These are phyloP conservation scores for Salminus brasiliensis DNA, from an alignment of 2,113 vertebrate species.

Conservation along the genomic window DNA sequence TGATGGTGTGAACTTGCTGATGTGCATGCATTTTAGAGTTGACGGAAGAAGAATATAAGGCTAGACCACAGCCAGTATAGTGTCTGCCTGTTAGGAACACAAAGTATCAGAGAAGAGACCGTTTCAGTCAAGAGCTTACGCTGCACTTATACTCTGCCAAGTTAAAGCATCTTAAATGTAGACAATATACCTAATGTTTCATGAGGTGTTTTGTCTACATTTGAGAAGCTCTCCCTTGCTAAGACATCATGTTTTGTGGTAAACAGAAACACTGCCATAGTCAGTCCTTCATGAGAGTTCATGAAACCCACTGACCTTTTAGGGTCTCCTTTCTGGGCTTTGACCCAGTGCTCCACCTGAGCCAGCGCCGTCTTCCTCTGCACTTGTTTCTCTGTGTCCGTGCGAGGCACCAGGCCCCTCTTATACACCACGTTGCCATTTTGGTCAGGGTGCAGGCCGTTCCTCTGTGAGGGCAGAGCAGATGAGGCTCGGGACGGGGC, in stretches of 20 bases:
- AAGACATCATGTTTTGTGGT: not conserved
- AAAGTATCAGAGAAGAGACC: not conserved
- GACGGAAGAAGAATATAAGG: too few species aligned
- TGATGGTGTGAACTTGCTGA: too few species aligned
- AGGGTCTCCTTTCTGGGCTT: slow-evolving; percentile 88
- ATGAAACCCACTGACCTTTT: slow-evolving; percentile 83
- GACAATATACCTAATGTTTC: not conserved
- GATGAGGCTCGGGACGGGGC: slow-evolving; percentile 64
- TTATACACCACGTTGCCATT: slow-evolving; percentile 85
- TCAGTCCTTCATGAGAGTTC: not conserved
- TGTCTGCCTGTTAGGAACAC: not conserved
- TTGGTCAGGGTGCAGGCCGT: slow-evolving; percentile 82
- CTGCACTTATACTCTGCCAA: too few species aligned
- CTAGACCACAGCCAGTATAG: not conserved
- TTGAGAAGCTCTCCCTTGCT: not conserved
- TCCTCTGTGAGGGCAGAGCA: slow-evolving; percentile 78
- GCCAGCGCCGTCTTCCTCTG: slow-evolving; percentile 88
- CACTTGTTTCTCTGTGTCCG: slow-evolving; percentile 84
- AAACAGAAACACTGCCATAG: not conserved
- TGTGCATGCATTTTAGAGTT: too few species aligned
- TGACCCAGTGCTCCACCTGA: slow-evolving; percentile 95
- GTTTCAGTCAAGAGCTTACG: too few species aligned
- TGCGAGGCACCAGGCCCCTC: slow-evolving; percentile 76
- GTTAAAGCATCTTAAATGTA: too few species aligned
- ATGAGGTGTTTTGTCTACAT: not conserved